These are phyloP conservation scores for Ennomos fuscantarius DNA, from an alignment of 2,888 invertebrate species.

Conservation along the genomic window DNA sequence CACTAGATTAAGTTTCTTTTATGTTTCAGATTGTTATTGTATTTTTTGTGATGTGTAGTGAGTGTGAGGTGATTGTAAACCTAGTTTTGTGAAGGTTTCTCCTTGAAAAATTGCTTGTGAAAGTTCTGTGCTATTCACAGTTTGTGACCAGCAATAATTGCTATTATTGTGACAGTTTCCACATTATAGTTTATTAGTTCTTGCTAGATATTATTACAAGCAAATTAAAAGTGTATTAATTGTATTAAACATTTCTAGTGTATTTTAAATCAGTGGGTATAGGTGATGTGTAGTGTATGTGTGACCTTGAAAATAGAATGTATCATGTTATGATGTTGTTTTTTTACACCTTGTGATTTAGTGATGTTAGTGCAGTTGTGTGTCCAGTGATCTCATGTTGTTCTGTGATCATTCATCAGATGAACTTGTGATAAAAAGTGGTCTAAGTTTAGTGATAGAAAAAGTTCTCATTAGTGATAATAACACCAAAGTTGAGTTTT, in stretches of 20 bases:
- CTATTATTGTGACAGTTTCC: conserved; percentile 57
- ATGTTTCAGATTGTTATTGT: conserved; percentile 57
- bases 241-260: conserved; percentile 63
- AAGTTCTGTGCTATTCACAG: conserved; percentile 72
- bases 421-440: conserved; percentile 2
- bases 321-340: conserved; percentile 77
- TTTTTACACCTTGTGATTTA: conserved; percentile 77
- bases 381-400: conserved; percentile 28
- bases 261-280: conserved; percentile 73
- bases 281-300: conserved; percentile 83
- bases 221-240: conserved; percentile 63
- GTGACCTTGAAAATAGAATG: conserved; percentile 79
- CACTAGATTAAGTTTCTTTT: conserved; percentile 61
- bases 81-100: conserved; percentile 62
- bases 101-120: conserved; percentile 56
- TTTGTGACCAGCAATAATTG: conserved; percentile 70
- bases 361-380: conserved; percentile 40
- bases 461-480: conserved; percentile 4
- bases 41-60: conserved; percentile 78
- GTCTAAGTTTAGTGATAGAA: conserved; percentile 18
- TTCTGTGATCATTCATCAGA: conserved; percentile 23
- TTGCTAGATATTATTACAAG: conserved; percentile 61
- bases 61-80: conserved; percentile 71
- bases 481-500: background rate
- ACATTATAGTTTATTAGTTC: conserved; percentile 49